Evolutionary conservation across 2,113 vertebrate species (phyloP), one percentile per base, ranked within the genome.

Genomic region (Saccopteryx bilineata): DNA sequence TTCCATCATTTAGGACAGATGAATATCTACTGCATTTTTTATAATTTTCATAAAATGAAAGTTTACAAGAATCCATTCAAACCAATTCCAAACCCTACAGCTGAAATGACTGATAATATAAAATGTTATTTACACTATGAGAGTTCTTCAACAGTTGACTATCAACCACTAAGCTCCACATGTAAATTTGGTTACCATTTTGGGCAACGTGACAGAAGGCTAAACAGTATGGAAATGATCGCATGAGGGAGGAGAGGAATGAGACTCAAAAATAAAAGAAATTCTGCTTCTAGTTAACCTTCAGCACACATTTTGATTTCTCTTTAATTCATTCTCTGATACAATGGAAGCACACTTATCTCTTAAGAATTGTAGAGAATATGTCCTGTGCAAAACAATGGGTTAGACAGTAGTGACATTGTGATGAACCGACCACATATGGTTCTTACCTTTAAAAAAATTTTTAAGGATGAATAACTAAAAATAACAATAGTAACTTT

Each of bases 41-140:
- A 48, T 24, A 7, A 76, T 90, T 89, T 91, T 86, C 24, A 90
- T n/a, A 87, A 75, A 95, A 91, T 94, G 9, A 61, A 90, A 84
- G 9, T 71, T 85, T 84, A 72, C 0, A 84, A 89, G 46, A 87
- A 94, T 56, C 7, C 12, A 46, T 18, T 83, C 31, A 96, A 87
- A 85, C 10, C 31, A 75, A 33, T 69, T 50, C 54, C 65, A 78
- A 78, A 90, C 31, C 76, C 75, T 58, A 80, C 31, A 61, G 9
- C 18, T 58, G 46, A 95, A 23, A 95, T 86, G 31, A 94, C 9
- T 84, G 84, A 60, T 26, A 83, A 26, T 48, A 82, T 21, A 60
- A 21, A 83, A 26, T 48, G 79, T 21, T 26, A 61, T 71, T 94
- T 89, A 82, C 19, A 61, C 31, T 26, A 21, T 81, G 31, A 28